phyloP scores from a whole-genome alignment of 2,888 invertebrate species.

The Oligia latruncula region DNA sequence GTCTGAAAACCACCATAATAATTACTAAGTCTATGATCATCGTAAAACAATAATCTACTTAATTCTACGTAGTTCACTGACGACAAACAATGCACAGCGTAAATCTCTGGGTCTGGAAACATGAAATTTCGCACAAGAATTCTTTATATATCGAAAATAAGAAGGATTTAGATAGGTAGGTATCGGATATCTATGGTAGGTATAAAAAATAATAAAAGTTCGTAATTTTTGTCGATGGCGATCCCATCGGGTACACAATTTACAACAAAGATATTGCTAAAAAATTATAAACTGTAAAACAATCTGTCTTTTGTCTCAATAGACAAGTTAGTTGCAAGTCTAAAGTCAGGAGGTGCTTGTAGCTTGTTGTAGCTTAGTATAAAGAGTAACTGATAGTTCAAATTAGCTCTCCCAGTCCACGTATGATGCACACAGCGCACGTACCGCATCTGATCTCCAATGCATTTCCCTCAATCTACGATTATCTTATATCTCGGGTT shows the following conservation, averaged over 20 bases:
- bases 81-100: too few relatives aligned
- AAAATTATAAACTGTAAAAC: background rate
- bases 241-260: too few relatives aligned
- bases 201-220: background rate
- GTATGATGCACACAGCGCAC: slow-evolving; percentile 51
- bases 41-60: background rate
- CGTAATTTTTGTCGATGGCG: too few relatives aligned
- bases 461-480: slow-evolving; percentile 44
- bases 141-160: background rate
- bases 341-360: slow-evolving; percentile 26
- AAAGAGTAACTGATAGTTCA: slow-evolving; percentile 38
- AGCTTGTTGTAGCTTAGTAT: slow-evolving; percentile 11
- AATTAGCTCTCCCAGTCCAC: slow-evolving; percentile 41
- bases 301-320: background rate
- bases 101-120: background rate
- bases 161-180: too few relatives aligned
- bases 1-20: slow-evolving; percentile 15
- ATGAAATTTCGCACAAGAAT: background rate
- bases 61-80: background rate
- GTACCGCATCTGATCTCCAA: slow-evolving; percentile 44
- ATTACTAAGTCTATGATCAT: background rate
- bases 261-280: background rate
- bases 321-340: background rate
- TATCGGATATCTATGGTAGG: background rate
- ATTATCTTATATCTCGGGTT: slow-evolving; percentile 46